A percentile compares a stretch with the other conserved stretches of the same genome.
Evolutionary conservation across 2,797 vertebrate species (phyloP).

Genomic region (Molossus molossus): DNA sequence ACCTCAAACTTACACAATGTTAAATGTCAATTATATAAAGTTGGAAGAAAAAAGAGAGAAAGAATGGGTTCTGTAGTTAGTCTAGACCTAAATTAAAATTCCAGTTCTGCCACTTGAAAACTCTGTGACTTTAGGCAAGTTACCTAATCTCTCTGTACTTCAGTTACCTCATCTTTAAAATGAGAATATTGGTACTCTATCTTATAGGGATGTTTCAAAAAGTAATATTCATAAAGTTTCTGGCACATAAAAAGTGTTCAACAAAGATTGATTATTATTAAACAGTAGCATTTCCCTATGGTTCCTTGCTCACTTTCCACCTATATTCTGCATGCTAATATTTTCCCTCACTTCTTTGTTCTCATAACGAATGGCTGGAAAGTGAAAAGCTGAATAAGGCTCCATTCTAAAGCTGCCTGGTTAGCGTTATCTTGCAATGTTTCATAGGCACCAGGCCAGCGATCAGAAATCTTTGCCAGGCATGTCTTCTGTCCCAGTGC

Average conservation of each 20-base stretch:
- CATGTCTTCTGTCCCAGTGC: neutral
- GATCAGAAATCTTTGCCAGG: neutral
- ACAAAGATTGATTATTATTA: slow-evolving; percentile 32
- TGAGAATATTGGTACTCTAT: neutral
- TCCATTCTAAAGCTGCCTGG: neutral
- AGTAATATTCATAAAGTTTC: slow-evolving; percentile 11
- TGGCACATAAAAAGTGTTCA: neutral
- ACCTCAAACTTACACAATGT: neutral
- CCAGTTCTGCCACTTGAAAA: neutral
- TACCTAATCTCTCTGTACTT: slow-evolving; percentile 23
- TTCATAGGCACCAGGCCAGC: neutral
- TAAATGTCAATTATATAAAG: neutral
- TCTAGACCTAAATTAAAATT: slow-evolving; percentile 53
- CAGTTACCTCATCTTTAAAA: slow-evolving; percentile 48
- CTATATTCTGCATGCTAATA: slow-evolving; percentile 24
- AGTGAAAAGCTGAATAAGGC: neutral
- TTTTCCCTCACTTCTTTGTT: slow-evolving; percentile 26
- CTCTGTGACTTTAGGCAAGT: neutral
- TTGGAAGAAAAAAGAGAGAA: neutral
- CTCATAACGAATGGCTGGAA: neutral
- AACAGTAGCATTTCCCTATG: neutral
- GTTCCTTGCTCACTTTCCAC: slow-evolving; percentile 26
- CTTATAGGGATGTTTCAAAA: neutral
- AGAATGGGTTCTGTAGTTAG: neutral
- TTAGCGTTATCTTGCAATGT: neutral